Base-by-base conservation (phyloP, 1,140 invertebrate genomes). In the Brachionus asplanchnoidis region DNA sequence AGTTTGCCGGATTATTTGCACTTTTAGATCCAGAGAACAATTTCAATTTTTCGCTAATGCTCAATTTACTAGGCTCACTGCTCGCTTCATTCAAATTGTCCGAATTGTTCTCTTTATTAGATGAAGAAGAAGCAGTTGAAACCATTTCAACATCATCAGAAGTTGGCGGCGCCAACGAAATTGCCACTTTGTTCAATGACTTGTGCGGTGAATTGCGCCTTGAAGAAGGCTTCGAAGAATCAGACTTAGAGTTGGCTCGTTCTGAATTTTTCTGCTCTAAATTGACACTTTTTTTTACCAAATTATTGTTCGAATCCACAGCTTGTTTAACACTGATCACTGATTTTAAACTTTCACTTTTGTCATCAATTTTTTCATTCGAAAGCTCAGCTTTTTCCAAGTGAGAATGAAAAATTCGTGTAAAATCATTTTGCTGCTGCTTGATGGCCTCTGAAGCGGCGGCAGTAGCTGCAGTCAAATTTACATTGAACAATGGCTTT, bases 11-110 rank as follows among this genome's bases (percentile, higher is more conserved):
- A 60, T 44, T 82, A 60, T 23, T 65, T 14, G 79, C 6, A 7
- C 32, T 36, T 6, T 36, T 36, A 36, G 32, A 82, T 0, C 53
- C 53, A 0, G 79, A 82, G 40, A 82, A 82, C 3, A 82, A 14
- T 17, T 82, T 82, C 7, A 82, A 44, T 68, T 82, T 82, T 82
- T 82, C 79, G 17, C 79, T 65, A 3, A 82, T 60, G 26, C 79
- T 82, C 7, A 82, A 68, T 82, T 68, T 82, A 32, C 79, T 82
- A 2, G 79, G 79, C 26, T 82, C 79, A 44, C 53, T 77, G 42
- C 17, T 50, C 14, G 12, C 9, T 77, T 46, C 73, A 26, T 50
- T 75, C 40, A 32, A 68, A 42, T 65, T 68, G 0, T 50, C 44
- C 20, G 44, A 50, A 50, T 77, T 77, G 23, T 77, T 77, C 28